Evolutionary conservation across 2,113 vertebrate species (phyloP), one percentile per base, ranked within the genome.

Genomic region (Natator depressus): DNA sequence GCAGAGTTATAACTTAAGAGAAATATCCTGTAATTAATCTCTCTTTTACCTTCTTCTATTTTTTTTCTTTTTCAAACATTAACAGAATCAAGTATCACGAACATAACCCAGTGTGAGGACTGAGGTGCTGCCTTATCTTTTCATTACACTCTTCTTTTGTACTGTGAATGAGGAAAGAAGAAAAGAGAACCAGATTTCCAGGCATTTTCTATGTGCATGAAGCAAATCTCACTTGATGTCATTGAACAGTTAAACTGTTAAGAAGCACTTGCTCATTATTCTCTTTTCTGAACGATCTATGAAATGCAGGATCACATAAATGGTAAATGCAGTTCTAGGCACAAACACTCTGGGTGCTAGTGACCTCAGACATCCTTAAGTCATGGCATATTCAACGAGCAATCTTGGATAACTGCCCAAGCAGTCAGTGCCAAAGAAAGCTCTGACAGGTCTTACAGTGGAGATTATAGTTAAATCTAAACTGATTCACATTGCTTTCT

Each of bases 391-490:
- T 87, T 95, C 49, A 93, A 81, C 0, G 8, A 96, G 69, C 62
- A 91, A 76, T 82, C 80, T 95, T 97, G 93, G 94, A 95, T 84
- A 91, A 62, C 80, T 90, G 83, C 89, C 93, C 85, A 89, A 49
- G 51, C 87, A 96, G 75, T 51, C 19, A 88, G 85, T 79, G 87
- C 80, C 94, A 93, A 95, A 96, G 51, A 84, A 76, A 83, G 92
- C 86, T 93, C 95, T 96, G 92, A 96, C 86, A 97, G 88, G 51
- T 75, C 49, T 94, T 95, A 78, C 62, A 79, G 91, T 35, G n/a
- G 54, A 97, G 93, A 97, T 95, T 95, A 93, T 53, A 65, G 82
- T 89, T 97, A 94, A 94, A 95, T 82, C 83, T 78, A 65, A 95
- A 80, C 55, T 94, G 87, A 96, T 94, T 91, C 91, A 94, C 91